Base-by-base conservation (phyloP, 2,113 vertebrate species). In the Bagarius yarrelli region DNA sequence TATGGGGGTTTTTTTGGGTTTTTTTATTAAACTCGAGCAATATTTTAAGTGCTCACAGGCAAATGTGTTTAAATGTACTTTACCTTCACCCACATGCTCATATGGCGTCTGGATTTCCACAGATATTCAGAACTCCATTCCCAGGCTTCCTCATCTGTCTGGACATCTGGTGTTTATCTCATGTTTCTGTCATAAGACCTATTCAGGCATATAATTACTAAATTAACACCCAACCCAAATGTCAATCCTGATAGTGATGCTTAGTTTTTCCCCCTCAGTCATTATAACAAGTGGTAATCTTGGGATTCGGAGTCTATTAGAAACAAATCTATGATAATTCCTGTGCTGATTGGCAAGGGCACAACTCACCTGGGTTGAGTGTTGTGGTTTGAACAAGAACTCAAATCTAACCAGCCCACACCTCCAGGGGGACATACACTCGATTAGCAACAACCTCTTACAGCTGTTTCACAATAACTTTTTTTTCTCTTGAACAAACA, bases 141-240 rank as follows among this genome's bases (percentile, higher is more conserved):
- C 91, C 87, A 34, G 57, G 0, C 0, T 87, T 85, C 69, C 79
- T 89, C 90, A 82, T 50, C 89, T 50, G 82, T 87, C 87, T 80
- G 85, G 87, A 88, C 91, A 92, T 87, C 86, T 93, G 83, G 83
- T 93, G 89, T 92, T 92, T 88, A 90, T 89, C 88, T 82, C 88
- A 84, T 85, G 83, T 88, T 83, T 87, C 72, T 70, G 86, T 91
- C 89, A 90, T 88, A 90, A 88, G 88, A 89, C 86, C 87, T 88
- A 86, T 87, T 90, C 89, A 91, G 91, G 90, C 91, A 87, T 89
- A 88, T 86, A 79, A 88, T 86, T 87, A 85, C 87, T 91, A 90
- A 90, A 88, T 87, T 74, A 88, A 86, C 73, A 78, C 83, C 70
- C 55, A 87, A 85, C 84, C 83, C 57, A 86, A 84, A 71, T 88